Evolutionary conservation across 2,113 vertebrate genomes (phyloP), one percentile per base, ranked within the genome.

Genomic region (Mugil cephalus): DNA sequence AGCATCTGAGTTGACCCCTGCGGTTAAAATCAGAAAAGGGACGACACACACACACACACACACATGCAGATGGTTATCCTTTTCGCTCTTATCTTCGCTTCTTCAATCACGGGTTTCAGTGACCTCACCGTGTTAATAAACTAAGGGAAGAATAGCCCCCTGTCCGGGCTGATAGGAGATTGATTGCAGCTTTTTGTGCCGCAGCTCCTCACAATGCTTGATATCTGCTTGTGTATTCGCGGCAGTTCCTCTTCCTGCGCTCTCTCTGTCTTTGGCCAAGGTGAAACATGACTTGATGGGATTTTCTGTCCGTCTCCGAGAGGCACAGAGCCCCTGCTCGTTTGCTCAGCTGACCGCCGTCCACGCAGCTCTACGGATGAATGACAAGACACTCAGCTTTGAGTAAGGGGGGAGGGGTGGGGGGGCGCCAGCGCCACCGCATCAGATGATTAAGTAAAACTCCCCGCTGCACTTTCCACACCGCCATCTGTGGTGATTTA

Each of bases 161-260:
- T 1, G 21, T 47, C 10, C 17, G 43, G 47, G 72, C 39, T 5
- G 55, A 59, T 1, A 10, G 59, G 50, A 68, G 72, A 76, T 60
- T 69, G 59, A 72, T 52, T 39, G 39, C 59, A 70, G 66, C 81
- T 50, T 67, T n/a, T 54, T 65, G 73, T 79, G 54, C 77, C 13
- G 47, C 60, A 11, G 56, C 62, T 73, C 59, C 46, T 66, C 38
- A 60, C 74, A 60, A 30, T 60, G 51, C 40, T 55, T 59, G 17
- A 50, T 56, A 42, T 76, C 82, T 77, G 64, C 74, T 82, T 75
- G 45, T 52, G 84, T 58, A 82, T 73, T 83, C 84, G 74, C 70
- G 21, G 50, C 70, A 18, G 82, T 17, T 69, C 77, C 30, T 67
- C 60, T 53, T 17, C 48, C 54, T 50, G 40, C 38, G 0, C 68